Evolutionary conservation across 2,113 vertebrate species (phyloP), one percentile per base, ranked within the genome.

Genomic region (Oplegnathus fasciatus): DNA sequence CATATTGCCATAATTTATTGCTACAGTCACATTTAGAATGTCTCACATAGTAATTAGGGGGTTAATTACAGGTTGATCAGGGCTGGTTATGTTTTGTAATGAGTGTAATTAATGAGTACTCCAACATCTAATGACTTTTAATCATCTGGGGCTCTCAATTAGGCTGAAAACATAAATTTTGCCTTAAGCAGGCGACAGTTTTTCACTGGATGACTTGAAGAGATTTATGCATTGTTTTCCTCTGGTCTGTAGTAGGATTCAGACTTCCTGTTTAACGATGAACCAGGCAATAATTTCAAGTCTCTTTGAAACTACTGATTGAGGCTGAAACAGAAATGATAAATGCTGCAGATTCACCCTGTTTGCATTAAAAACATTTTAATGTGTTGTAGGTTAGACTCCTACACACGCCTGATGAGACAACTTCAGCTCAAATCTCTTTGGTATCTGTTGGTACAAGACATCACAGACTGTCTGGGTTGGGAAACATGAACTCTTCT

Each of bases 41-140:
- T 5, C 30, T 50, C 37, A 26, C 20, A n/a, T 55, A 2, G 24
- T 67, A 24, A 73, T 77, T 54, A 6, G 6, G 61, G 5, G 10
- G 34, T 48, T 54, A 60, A 78, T 78, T 55, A 75, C 55, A 57
- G 34, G 66, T 13, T 22, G 15, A 34, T 72, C 17, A 24, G 5
- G 6, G 44, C 11, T 68, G n/a, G 24, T 80, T 68, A 14, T 46
- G 54, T 64, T 60, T 57, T 46, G 0, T 42, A 68, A 66, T 77
- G 66, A 81, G 32, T 10, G 6, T 81, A 22, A 73, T 78, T 84
- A 52, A 73, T 68, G 46, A 68, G 54, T 24, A 20, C 44, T 9
- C 22, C 32, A n/a, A 60, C 40, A 26, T 66, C 18, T 67, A 60
- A 76, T 62, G 28, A n/a, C 58, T 65, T 52, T 65, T 54, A 84